Evolutionary conservation across 2,797 vertebrate species (phyloP), one percentile per base, ranked within the genome.

Genomic region (Ibycter americanus): DNA sequence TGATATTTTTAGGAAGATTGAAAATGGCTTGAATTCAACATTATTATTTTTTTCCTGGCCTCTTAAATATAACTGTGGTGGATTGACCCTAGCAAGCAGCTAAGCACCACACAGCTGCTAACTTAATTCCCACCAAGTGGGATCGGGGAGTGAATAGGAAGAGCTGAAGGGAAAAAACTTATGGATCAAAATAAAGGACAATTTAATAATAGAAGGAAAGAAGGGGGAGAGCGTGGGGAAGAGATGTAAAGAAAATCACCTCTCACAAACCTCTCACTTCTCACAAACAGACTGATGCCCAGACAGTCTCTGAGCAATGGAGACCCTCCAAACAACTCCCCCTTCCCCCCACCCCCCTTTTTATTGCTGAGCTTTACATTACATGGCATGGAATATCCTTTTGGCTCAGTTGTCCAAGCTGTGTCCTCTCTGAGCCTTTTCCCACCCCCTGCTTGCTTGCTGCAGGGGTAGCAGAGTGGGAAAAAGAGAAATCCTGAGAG

Each of bases 201-300:
- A 13, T 42, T 80, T 67, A 74, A 44, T 68, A 85, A 54, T 9
- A n/a, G 15, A 68, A 56, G 23, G 32, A 44, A 56, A 81, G 38
- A 40, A 7, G 11, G 29, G 6, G 8, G 3, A 21, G 42, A 16
- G 18, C 36, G 26, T 11, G 36, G 17, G 26, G 23, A 42, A 56
- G 29, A 29, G 26, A 23, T 56, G 32, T 16, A 51, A 51, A 68
- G 36, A 68, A 71, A 62, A 40, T 62, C 49, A 44, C 15, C 62
- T 8, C 0, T 13, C 15, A 68, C 4, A 55, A 42, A 44, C 15
- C 62, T 8, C 0, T 13, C 15, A 68, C 4, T 5, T 80, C 32
- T 56, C 49, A 68, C 13, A 72, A 67, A 40, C 32, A 88, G 7
- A n/a, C 34, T 26, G 12, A 44, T 67, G 20, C 32, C 29, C n/a